These are phyloP conservation scores for Castor canadensis DNA, from an alignment of 2,113 vertebrate species.

Conservation along the genomic window DNA sequence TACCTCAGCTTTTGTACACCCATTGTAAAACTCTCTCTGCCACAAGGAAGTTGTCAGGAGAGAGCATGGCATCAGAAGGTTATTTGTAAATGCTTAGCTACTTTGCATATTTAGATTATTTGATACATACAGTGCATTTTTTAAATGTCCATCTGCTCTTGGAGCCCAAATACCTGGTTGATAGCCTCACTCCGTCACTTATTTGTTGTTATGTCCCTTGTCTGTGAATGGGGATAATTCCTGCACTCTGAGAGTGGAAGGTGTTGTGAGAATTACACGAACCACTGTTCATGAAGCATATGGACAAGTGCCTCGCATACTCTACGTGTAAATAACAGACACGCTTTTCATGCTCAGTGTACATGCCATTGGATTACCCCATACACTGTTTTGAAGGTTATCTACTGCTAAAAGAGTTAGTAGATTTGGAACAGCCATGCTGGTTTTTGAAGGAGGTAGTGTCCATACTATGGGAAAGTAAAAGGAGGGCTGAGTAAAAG, in stretches of 20 bases:
- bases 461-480: not conserved
- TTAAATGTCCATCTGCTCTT: not conserved
- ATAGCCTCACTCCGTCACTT: not conserved
- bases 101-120: not conserved
- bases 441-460: not conserved
- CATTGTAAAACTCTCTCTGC: not conserved
- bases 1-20: not conserved
- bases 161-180: not conserved
- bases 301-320: not conserved
- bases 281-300: not conserved
- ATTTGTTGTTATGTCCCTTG: not conserved
- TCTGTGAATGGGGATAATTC: not conserved
- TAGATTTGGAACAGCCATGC: not conserved
- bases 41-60: not conserved
- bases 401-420: not conserved
- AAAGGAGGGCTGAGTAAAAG: not conserved
- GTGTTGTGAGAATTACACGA: not conserved
- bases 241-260: not conserved
- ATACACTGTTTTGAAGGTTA: not conserved
- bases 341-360: not conserved
- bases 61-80: not conserved
- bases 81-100: not conserved
- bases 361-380: not conserved
- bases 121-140: not conserved
- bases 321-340: not conserved